Percentiles rank a stretch among this genome's conserved stretches.
Evolutionary conservation across 2,797 vertebrate species (phyloP).

Genomic region (Thamnophis elegans): DNA sequence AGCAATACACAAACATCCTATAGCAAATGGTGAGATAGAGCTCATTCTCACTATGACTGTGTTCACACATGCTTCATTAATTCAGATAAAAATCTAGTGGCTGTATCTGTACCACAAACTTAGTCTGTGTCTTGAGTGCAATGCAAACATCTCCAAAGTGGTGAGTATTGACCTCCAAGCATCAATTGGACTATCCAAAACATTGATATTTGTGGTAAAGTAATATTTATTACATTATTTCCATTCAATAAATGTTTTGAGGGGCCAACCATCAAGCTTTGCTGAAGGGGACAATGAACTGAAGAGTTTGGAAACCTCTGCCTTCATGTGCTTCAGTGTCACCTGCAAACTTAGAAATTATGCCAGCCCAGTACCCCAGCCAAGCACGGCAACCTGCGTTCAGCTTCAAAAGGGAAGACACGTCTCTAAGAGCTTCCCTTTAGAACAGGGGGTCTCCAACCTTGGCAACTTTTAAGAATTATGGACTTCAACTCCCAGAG

Average conservation of each 20-base stretch:
- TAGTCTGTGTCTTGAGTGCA: neutral
- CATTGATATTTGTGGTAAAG: neutral
- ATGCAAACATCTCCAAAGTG: neutral
- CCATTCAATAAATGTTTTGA: neutral
- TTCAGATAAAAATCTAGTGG: neutral
- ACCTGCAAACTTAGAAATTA: neutral
- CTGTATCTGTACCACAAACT: neutral
- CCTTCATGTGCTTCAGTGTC: neutral
- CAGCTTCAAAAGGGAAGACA: neutral
- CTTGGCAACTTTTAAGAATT: no score
- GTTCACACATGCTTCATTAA: neutral
- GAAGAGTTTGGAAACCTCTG: neutral
- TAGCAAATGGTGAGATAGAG: neutral
- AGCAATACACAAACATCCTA: neutral
- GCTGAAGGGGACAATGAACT: neutral
- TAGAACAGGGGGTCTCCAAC: neutral
- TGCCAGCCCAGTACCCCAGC: neutral
- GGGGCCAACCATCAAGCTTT: neutral
- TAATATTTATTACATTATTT: neutral
- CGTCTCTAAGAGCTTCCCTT: neutral
- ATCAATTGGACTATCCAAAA: neutral
- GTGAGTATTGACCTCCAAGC: neutral
- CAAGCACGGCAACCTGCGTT: neutral
- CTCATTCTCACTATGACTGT: neutral
- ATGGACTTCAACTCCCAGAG: no score